Conservation (phyloP, 2,797 vertebrate species). For the Epinephelus awoara region DNA sequence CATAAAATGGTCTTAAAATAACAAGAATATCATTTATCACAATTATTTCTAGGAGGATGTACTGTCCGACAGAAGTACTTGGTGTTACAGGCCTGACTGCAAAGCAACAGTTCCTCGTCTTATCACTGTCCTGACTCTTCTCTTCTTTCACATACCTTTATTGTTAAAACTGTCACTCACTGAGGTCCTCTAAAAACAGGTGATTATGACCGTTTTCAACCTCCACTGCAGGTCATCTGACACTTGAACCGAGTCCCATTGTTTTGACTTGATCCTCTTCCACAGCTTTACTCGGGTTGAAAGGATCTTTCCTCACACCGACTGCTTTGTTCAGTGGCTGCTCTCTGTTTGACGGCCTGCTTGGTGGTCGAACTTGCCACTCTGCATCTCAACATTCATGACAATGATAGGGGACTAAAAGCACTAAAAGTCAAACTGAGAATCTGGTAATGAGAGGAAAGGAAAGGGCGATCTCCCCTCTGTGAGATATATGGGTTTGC, state of each 20-base stretch:
- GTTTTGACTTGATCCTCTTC: conserved; percentile 82
- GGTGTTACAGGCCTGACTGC: no score
- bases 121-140: conserved; percentile 16
- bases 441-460: conserved; percentile 54
- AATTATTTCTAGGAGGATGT: no score
- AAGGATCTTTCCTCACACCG: conserved; percentile 72
- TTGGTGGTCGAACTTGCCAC: conserved; percentile 63
- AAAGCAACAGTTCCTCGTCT: conserved; percentile 38
- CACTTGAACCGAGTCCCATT: conserved; percentile 80
- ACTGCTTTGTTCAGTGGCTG: conserved; percentile 52
- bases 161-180: conserved; percentile 70
- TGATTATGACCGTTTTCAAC: conserved; percentile 70
- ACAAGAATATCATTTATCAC: no score
- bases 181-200: conserved; percentile 67
- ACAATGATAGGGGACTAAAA: conserved; percentile 39
- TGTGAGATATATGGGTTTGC: conserved; percentile 47
- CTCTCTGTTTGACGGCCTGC: conserved; percentile 55
- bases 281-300: conserved; percentile 72
- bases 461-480: conserved; percentile 53
- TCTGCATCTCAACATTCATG: conserved; percentile 33
- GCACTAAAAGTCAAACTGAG: conserved; percentile 46
- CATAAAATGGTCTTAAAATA: no score
- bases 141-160: conserved; percentile 44
- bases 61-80: no score
- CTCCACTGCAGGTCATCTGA: conserved; percentile 73